Conservation (phyloP, 2,113 vertebrate genomes). For the Pimephales promelas region DNA sequence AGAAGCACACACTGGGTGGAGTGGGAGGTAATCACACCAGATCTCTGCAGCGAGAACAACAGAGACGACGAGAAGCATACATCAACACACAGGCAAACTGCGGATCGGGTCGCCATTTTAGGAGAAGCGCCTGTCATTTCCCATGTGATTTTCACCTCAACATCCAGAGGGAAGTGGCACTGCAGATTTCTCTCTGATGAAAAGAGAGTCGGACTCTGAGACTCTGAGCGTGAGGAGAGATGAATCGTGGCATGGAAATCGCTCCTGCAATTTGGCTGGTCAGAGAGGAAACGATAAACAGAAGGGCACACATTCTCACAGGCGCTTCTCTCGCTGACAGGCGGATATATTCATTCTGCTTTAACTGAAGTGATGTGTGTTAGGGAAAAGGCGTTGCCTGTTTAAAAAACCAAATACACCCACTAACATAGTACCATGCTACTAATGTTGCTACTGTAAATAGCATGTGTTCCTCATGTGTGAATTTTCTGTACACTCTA, state of each 20-base stretch:
- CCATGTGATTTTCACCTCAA: not conserved
- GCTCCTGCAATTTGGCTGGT: constrained; percentile 32
- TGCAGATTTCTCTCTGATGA: constrained; percentile 27
- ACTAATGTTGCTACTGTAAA: not conserved
- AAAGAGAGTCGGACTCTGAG: constrained; percentile 18
- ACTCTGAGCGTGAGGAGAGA: constrained; percentile 32
- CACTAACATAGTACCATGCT: not conserved
- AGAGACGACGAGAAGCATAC: not conserved
- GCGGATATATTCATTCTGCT: constrained; percentile 46
- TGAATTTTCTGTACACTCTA: not conserved
- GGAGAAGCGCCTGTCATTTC: constrained; percentile 15
- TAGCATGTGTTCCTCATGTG: not conserved
- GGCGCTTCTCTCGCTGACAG: constrained; percentile 17
- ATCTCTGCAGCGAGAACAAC: not conserved
- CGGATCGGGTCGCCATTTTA: not conserved
- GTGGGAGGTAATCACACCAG: constrained; percentile 40
- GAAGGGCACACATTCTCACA: constrained; percentile 15
- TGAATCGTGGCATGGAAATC: constrained; percentile 41
- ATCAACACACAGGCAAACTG: not conserved
- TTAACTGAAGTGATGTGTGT: constrained; percentile 10
- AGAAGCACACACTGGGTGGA: not conserved
- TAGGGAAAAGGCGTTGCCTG: not conserved
- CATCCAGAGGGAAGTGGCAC: constrained; percentile 35
- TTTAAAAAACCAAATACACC: not conserved
- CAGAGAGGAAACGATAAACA: constrained; percentile 28